These are phyloP conservation scores for Chrysaora quinquecirrha DNA, from an alignment of 30 jellyfish, hydroid and myxozoan species.

Conservation along the genomic window DNA sequence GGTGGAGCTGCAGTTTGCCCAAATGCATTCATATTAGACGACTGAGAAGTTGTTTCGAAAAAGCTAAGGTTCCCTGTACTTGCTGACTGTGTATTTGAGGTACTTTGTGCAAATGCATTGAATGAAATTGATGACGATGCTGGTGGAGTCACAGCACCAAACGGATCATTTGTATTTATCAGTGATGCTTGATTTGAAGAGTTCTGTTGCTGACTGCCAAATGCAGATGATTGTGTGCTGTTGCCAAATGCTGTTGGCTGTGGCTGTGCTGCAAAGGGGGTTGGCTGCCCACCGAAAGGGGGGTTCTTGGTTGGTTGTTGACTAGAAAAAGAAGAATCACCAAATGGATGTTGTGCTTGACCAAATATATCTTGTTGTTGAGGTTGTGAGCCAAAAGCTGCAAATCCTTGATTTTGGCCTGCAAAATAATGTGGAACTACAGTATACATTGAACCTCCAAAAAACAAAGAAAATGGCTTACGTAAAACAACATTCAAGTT, in stretches of 20 bases:
- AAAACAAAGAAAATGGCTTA: too few relatives aligned
- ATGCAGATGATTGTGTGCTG: conserved; percentile 20
- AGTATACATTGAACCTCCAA: too few relatives aligned
- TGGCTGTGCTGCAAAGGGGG: conserved; percentile 26
- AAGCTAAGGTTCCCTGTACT: conserved; percentile 16
- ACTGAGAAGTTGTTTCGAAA: conserved; percentile 3
- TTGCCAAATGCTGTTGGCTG: conserved; percentile 21
- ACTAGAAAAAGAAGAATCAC: neutral
- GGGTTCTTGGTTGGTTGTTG: conserved; percentile 2
- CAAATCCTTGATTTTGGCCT: conserved; percentile 37
- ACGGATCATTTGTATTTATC: conserved; percentile 23
- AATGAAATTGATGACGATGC: conserved; percentile 47
- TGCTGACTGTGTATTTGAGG: conserved; percentile 6
- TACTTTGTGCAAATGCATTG: conserved; percentile 62
- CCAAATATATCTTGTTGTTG: conserved; percentile 14
- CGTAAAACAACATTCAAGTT: too few relatives aligned
- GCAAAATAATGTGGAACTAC: neutral
- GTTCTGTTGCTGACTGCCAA: conserved; percentile 20
- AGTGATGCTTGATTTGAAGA: neutral
- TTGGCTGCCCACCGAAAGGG: conserved; percentile 59
- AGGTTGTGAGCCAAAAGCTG: conserved; percentile 46
- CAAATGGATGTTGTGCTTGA: conserved; percentile 5
- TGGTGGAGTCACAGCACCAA: conserved; percentile 47
- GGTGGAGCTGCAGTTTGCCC: conserved; percentile 15
- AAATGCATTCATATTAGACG: conserved; percentile 19